Conservation (phyloP, 1,140 invertebrate genomes). For the Nasonia vitripennis region DNA sequence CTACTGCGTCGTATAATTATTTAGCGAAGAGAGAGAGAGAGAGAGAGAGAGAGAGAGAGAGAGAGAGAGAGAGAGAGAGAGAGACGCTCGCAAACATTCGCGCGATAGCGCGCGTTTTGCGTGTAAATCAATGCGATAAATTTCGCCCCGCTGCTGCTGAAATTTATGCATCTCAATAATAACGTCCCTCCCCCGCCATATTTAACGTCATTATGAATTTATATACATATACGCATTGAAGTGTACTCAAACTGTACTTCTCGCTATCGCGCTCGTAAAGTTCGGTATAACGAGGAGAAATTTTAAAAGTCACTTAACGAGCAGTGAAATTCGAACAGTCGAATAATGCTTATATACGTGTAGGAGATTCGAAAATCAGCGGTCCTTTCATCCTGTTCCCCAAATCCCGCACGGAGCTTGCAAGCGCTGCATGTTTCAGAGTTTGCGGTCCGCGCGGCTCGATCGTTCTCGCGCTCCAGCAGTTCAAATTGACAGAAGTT, state of each 20-base stretch:
- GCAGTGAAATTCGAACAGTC: too few species aligned
- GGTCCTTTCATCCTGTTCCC: neutral
- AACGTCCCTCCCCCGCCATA: neutral
- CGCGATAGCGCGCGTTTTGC: neutral
- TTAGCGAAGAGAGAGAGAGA: neutral
- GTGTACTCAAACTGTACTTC: neutral
- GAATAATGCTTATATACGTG: neutral
- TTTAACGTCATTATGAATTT: neutral
- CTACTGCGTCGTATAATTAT: neutral
- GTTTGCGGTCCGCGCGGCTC: neutral
- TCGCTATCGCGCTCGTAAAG: too few species aligned
- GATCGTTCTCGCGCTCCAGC: neutral
- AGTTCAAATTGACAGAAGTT: slow-evolving; percentile 33
- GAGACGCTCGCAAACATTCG: neutral
- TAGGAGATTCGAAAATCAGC: neutral
- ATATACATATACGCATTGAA: neutral
- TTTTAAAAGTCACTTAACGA: neutral
- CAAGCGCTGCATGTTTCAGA: neutral
- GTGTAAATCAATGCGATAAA: neutral
- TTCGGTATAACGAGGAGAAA: too few species aligned
- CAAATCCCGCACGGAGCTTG: too few species aligned
- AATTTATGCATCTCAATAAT: neutral
- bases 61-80: neutral
- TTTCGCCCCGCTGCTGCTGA: neutral
- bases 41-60: neutral